Evolutionary conservation across 2,888 invertebrate species (phyloP).

Genomic region (Diarsia mendica): DNA sequence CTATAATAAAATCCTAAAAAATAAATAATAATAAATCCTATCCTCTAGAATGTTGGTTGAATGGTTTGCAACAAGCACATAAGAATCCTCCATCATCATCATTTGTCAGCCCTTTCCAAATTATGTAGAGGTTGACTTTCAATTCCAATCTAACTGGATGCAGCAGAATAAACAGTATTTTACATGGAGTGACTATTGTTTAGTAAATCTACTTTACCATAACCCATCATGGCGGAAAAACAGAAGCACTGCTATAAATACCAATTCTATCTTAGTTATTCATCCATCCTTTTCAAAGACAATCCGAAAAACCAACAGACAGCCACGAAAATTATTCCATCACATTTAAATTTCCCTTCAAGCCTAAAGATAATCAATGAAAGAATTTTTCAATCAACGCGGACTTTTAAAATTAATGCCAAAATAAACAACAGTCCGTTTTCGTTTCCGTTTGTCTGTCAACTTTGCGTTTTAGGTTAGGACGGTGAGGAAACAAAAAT

Average conservation of each 20-base stretch:
- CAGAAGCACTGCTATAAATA: background rate
- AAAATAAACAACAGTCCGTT: slow-evolving; percentile 54
- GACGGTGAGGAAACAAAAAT: slow-evolving; percentile 22
- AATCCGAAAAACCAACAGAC: background rate
- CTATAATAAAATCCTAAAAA: too few relatives aligned
- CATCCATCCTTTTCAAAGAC: background rate
- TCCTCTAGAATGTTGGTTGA: too few relatives aligned
- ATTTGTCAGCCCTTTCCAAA: too few relatives aligned
- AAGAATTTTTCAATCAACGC: slow-evolving; percentile 55
- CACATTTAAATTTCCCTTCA: background rate
- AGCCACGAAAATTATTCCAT: slow-evolving; percentile 1
- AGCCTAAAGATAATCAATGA: slow-evolving; percentile 20
- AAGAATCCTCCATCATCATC: too few relatives aligned
- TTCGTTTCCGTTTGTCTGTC: slow-evolving; percentile 58
- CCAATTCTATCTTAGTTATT: background rate
- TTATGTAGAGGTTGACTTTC: too few relatives aligned
- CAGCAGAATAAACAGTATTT: too few relatives aligned
- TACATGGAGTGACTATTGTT: too few relatives aligned
- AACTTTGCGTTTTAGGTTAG: slow-evolving; percentile 29
- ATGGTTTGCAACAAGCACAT: too few relatives aligned
- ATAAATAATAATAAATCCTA: too few relatives aligned
- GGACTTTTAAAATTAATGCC: slow-evolving; percentile 48
- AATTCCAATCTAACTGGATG: too few relatives aligned
- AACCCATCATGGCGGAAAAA: background rate
- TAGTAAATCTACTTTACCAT: background rate